These are phyloP conservation scores for Orcinus orca DNA, from an alignment of 2,113 vertebrate genomes.

Conservation along the genomic window DNA sequence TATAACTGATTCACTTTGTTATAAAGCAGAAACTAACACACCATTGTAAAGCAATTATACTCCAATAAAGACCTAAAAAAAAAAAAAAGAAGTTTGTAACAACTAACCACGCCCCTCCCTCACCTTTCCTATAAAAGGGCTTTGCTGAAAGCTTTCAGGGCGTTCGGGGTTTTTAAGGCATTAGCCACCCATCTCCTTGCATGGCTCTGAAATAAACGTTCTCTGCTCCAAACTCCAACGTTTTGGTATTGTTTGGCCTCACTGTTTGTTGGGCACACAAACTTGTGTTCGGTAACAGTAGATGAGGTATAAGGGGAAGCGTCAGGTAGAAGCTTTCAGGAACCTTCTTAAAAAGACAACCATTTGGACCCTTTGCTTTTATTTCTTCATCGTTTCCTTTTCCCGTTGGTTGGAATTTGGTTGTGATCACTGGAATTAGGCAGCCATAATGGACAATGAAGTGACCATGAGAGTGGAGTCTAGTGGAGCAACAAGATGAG, in stretches of 20 bases:
- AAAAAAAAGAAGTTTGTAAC: too few species aligned
- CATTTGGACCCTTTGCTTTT: neutral
- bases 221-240: neutral
- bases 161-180: neutral
- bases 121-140: neutral
- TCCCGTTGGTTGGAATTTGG: neutral
- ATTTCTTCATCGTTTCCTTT: neutral
- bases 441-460: neutral
- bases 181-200: neutral
- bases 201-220: neutral
- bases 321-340: neutral
- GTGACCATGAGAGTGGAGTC: neutral
- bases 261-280: neutral
- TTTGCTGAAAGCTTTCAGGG: neutral
- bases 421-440: slow-evolving; percentile 14
- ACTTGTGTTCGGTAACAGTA: neutral
- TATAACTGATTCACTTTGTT: too few species aligned
- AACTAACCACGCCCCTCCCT: neutral
- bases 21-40: too few species aligned
- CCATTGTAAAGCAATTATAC: too few species aligned
- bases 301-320: neutral
- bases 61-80: too few species aligned
- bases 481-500: neutral
- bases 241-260: neutral
- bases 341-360: neutral